Evolutionary conservation across 2,113 vertebrate species (phyloP).

Genomic region (Takifugu bimaculatus): DNA sequence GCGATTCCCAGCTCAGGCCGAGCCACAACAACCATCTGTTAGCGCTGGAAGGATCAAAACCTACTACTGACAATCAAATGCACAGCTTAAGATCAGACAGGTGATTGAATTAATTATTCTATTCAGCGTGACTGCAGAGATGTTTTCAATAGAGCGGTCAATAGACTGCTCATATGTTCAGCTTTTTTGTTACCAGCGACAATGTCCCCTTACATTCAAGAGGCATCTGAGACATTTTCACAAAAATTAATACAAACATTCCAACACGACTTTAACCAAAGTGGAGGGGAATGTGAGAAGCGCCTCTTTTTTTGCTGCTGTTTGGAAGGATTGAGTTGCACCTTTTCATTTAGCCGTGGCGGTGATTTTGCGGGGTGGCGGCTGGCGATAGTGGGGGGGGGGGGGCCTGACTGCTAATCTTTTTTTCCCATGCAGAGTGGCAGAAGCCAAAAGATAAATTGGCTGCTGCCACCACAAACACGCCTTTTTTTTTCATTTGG

Average conservation of each 20-base stretch:
- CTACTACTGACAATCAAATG: constrained; percentile 82
- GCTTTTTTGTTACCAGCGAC: constrained; percentile 30
- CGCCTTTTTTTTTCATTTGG: constrained; percentile 83
- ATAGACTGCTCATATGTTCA: constrained; percentile 61
- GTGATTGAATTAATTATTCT: constrained; percentile 75
- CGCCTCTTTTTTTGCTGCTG: neutral
- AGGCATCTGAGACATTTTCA: neutral
- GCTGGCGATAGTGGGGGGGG: neutral
- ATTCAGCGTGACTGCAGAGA: constrained; percentile 48
- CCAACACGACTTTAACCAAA: neutral
- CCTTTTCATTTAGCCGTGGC: constrained; percentile 76
- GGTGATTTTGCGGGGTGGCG: constrained; percentile 73
- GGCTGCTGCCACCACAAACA: constrained; percentile 86
- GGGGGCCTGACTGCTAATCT: constrained; percentile 84
- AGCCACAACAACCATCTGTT: constrained; percentile 95
- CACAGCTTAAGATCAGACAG: constrained; percentile 80
- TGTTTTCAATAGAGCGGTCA: constrained; percentile 50
- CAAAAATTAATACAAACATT: neutral
- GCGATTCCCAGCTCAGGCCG: constrained; percentile 79
- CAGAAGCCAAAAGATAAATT: constrained; percentile 87
- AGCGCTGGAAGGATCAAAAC: constrained; percentile 88
- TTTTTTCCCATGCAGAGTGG: constrained; percentile 89
- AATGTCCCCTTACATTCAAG: neutral
- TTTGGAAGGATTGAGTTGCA: constrained; percentile 8
- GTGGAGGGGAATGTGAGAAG: constrained; percentile 25